Base-by-base conservation (phyloP, 2,113 vertebrate species). In the Megaceryle torquata region DNA sequence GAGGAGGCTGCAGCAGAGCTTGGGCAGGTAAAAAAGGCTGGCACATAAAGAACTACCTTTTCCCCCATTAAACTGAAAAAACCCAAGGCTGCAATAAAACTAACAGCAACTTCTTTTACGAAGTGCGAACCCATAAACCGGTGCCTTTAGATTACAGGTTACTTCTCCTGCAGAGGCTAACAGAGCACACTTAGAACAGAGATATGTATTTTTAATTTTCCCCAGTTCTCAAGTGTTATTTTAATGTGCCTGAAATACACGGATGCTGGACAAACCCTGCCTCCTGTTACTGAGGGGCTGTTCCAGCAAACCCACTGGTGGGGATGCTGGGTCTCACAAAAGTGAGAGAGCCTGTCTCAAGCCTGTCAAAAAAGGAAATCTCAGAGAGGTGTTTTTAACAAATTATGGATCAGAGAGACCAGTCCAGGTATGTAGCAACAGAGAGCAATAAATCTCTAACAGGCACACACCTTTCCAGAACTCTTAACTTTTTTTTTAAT, bases 121-220 rank as follows among this genome's bases (percentile, higher is more conserved):
- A 87, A 83, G 96, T 97, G 96, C 9, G n/a, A 97, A 97, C 91
- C 95, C 93, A 96, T 97, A 98, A 98, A 96, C 63, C 17, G 4
- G 72, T 72, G 75, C 91, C 87, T 82, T 75, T 37, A 48, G 61
- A 60, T 70, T 60, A 41, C 33, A 59, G 56, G 51, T 60, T 86
- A 35, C 61, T 41, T 67, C 51, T 82, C 31, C 31, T 86, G 65
- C 69, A 57, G 95, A 71, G 88, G 79, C 92, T 93, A 70, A 64
- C 10, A 33, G 72, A 50, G 65, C 6, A 41, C 72, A 67, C 76
- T 86, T 83, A 83, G 67, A 29, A 24, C 5, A 20, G 4, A 13
- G 22, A 6, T 15, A 53, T 28, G 25, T 53, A 7, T 15, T 53
- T 28, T 53, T 53, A 28, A 26, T 14, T 53, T 18, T n/a, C 16